Evolutionary conservation across 1,140 invertebrate species (phyloP), one percentile per base, ranked within the genome.

Genomic region (Muscidifurax raptorellus): DNA sequence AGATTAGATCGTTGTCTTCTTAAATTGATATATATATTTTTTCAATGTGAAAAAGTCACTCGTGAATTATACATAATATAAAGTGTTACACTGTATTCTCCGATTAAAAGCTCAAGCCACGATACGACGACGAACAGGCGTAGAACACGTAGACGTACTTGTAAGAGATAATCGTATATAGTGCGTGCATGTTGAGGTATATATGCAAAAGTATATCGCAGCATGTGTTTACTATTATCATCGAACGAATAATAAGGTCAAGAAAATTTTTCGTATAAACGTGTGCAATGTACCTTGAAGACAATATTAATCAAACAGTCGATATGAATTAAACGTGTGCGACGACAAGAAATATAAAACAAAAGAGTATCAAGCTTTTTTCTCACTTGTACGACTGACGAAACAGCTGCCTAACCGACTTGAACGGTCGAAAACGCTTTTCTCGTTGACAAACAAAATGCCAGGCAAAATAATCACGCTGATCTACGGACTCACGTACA

Each of bases 11-110:
- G 85, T 88, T 89, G 87, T 89, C 87, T 86, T 87, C 71, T 87
- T 87, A 87, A 90, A 91, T 89, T 89, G 83, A 90, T 87, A 90
- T 90, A 91, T 90, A 91, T 91, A 91, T 92, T 91, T 92, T 91
- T 91, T 91, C 91, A 91, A 91, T 90, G 90, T 90, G 86, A 89
- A 74, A 80, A 74, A 74, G 18, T 82, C 80, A 82, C 80, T 82
- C 44, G 28, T 74, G 80, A 81, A 82, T 30, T 82, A 83, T 86
- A 82, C 66, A 87, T 81, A 59, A 86, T 44, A 83, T 83, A 86
- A 83, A 27, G 78, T 79, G 40, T 40, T 47, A 72, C n/a, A 25
- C 40, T 7, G 28, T 80, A 80, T 66, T 30, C 66, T 28, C 25
- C 28, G 25, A 28, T 71, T 44, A 86, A 28, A 44, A 82, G 28